phyloP scores from a whole-genome alignment of 2,888 invertebrate genomes.

The Tholera decimalis region DNA sequence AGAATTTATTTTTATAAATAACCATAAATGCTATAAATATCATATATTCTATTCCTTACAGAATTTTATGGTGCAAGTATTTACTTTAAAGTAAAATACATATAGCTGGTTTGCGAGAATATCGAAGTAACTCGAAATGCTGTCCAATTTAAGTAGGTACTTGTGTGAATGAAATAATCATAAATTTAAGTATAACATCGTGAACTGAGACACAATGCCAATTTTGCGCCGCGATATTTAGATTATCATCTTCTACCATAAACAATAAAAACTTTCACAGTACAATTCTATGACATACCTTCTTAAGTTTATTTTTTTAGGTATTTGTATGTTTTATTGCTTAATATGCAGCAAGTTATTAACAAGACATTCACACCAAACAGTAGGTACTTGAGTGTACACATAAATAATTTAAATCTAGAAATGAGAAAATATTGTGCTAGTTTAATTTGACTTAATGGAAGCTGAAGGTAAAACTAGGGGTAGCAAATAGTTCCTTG shows the following conservation, averaged over 20 bases:
- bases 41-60: too few species aligned
- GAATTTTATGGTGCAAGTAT: too few species aligned
- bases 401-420: slow-evolving; percentile 13
- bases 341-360: not conserved
- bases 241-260: too few species aligned
- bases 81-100: too few species aligned
- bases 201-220: too few species aligned
- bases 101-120: too few species aligned
- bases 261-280: too few species aligned
- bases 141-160: too few species aligned
- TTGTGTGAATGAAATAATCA: too few species aligned
- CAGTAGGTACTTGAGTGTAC: not conserved
- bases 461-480: slow-evolving; percentile 5
- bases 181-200: too few species aligned
- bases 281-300: slow-evolving; percentile 12
- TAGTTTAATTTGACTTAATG: not conserved
- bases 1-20: not conserved
- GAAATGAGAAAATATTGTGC: slow-evolving; percentile 18
- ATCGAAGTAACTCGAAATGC: too few species aligned
- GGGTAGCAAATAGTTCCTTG: not conserved
- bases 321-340: slow-evolving; percentile 7
- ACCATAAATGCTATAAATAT: not conserved
- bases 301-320: not conserved
- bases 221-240: too few species aligned
- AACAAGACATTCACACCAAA: slow-evolving; percentile 9